Evolutionary conservation across 1,140 invertebrate genomes (phyloP).

Genomic region (Magallana gigas): DNA sequence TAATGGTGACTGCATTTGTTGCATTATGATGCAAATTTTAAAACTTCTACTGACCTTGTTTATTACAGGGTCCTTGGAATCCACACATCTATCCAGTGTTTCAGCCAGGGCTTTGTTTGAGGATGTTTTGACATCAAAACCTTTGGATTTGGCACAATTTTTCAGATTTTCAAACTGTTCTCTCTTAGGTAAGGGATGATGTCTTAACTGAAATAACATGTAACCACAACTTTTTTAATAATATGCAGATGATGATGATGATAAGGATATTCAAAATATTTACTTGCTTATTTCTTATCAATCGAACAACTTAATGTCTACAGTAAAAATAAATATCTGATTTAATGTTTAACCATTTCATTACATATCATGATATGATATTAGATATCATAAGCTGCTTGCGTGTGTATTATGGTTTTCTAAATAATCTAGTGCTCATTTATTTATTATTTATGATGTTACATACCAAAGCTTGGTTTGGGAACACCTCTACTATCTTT

Average conservation of each 20-base stretch:
- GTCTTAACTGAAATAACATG: slow-evolving; percentile 66
- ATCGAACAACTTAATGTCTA: no score
- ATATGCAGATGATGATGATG: no score
- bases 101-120: slow-evolving; percentile 76
- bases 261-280: no score
- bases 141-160: slow-evolving; percentile 72
- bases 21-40: background rate
- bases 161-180: slow-evolving; percentile 76
- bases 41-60: slow-evolving; percentile 69
- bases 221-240: background rate
- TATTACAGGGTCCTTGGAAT: slow-evolving; percentile 72
- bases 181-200: slow-evolving; percentile 75
- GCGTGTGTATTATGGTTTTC: no score
- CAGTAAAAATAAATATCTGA: no score
- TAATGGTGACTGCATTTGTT: no score
- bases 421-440: no score
- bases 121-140: slow-evolving; percentile 72
- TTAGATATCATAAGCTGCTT: no score
- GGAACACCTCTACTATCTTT: slow-evolving; percentile 75
- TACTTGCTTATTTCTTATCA: no score
- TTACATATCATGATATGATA: no score
- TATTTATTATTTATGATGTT: no score
- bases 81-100: slow-evolving; percentile 75
- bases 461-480: slow-evolving; percentile 74
- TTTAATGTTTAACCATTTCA: no score